Evolutionary conservation across 2,113 vertebrate species (phyloP).

Genomic region (Paradoxurus hermaphroditus): DNA sequence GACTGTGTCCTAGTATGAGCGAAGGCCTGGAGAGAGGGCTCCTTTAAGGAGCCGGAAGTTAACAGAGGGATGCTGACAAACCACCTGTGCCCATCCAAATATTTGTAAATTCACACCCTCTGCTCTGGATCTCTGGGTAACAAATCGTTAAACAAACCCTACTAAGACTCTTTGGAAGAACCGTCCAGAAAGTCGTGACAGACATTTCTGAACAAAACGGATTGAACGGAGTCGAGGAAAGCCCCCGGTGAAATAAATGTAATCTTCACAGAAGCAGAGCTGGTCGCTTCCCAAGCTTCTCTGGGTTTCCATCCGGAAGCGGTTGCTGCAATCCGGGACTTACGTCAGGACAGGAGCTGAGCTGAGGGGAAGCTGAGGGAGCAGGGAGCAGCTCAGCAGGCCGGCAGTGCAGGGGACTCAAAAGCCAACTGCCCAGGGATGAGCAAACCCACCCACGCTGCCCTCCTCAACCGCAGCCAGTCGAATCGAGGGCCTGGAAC

Average conservation of each 20-base stretch:
- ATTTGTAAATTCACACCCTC: background rate
- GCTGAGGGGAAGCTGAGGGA: background rate
- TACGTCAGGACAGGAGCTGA: background rate
- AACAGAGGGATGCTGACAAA: background rate
- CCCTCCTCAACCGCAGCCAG: background rate
- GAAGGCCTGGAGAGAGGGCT: background rate
- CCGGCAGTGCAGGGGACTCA: background rate
- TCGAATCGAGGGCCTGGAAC: accelerated
- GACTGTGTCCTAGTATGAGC: background rate
- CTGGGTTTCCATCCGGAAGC: background rate
- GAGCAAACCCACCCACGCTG: accelerated
- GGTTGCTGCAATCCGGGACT: background rate
- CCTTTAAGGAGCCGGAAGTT: background rate
- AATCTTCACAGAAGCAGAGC: background rate
- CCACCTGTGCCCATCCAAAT: background rate
- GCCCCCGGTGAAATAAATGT: background rate
- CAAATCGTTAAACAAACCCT: background rate
- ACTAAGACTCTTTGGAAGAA: background rate
- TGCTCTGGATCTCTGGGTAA: background rate
- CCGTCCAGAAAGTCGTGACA: background rate
- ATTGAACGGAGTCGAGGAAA: background rate
- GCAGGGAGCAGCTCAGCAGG: background rate
- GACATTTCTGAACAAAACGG: background rate
- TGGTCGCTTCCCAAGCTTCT: background rate
- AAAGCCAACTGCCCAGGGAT: too few species aligned